phyloP scores from a whole-genome alignment of 2,888 invertebrate species.

The Drosophila mercatorum region DNA sequence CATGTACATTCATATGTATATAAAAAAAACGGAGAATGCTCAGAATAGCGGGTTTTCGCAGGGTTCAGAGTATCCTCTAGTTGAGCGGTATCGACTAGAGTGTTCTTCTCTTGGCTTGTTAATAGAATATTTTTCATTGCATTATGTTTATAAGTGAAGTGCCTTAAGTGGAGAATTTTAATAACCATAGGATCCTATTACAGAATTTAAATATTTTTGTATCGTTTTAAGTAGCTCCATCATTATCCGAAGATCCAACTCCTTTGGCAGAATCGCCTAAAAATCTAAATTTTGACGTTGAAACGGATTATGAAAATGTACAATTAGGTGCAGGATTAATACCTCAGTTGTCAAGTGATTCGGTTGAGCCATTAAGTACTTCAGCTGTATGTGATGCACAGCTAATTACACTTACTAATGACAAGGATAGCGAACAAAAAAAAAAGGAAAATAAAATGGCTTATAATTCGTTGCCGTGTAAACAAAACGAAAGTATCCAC shows the following conservation, averaged over 20 bases:
- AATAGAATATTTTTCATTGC: no score
- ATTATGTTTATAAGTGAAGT: no score
- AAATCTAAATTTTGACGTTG: conserved; percentile 84
- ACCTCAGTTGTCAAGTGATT: conserved; percentile 61
- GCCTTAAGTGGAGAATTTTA: no score
- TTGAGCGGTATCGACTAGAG: no score
- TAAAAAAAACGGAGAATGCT: no score
- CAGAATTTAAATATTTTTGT: background rate
- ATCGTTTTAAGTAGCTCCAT: conserved; percentile 81
- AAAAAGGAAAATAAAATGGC: conserved; percentile 18
- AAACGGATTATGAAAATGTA: conserved; percentile 69
- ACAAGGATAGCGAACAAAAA: conserved; percentile 33
- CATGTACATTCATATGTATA: no score
- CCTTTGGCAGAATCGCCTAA: conserved; percentile 84
- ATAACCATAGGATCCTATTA: background rate
- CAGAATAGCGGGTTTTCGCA: no score
- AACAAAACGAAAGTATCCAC: conserved; percentile 39
- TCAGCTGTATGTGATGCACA: conserved; percentile 65
- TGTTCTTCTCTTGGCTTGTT: no score
- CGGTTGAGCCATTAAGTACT: conserved; percentile 75
- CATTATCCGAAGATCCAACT: conserved; percentile 85
- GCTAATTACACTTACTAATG: conserved; percentile 47
- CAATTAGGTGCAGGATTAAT: conserved; percentile 56
- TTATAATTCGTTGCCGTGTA: conserved; percentile 3
- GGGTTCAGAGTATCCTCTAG: no score